Percentiles rank a stretch among this genome's conserved stretches.
Evolutionary conservation across 2,888 invertebrate genomes (phyloP).

Genomic region (Hemaris fuciformis): DNA sequence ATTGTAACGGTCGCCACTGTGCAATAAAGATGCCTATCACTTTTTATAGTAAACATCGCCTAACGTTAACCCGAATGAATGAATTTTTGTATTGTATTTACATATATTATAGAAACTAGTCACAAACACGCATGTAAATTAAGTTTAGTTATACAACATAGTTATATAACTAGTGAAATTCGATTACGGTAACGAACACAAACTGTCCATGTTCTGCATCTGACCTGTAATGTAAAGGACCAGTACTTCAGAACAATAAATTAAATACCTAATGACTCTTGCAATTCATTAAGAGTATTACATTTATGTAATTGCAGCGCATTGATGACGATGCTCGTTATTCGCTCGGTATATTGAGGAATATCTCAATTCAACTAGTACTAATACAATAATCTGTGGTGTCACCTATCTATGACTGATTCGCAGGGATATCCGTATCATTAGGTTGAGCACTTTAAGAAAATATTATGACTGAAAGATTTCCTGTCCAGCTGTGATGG

Average conservation of each 20-base stretch:
- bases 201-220: not conserved
- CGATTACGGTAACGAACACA: constrained; percentile 11
- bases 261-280: not conserved
- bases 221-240: not conserved
- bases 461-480: too few species aligned
- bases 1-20: not conserved
- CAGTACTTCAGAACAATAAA: not conserved
- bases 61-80: not conserved
- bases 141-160: constrained; percentile 10
- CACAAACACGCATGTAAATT: constrained; percentile 10
- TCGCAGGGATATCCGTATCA: too few species aligned
- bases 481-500: too few species aligned
- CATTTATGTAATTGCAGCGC: not conserved
- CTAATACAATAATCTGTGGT: too few species aligned
- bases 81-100: constrained; percentile 10
- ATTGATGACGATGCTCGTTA: too few species aligned
- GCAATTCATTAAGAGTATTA: not conserved
- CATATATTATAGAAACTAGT: constrained; percentile 13
- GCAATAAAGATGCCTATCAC: not conserved
- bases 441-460: too few species aligned
- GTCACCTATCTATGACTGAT: too few species aligned
- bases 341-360: too few species aligned
- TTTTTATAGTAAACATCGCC: not conserved
- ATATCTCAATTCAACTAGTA: too few species aligned
- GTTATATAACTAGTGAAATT: constrained; percentile 16